Evolutionary conservation across 1,140 invertebrate species (phyloP).

Genomic region (Hylaeus anthracinus): DNA sequence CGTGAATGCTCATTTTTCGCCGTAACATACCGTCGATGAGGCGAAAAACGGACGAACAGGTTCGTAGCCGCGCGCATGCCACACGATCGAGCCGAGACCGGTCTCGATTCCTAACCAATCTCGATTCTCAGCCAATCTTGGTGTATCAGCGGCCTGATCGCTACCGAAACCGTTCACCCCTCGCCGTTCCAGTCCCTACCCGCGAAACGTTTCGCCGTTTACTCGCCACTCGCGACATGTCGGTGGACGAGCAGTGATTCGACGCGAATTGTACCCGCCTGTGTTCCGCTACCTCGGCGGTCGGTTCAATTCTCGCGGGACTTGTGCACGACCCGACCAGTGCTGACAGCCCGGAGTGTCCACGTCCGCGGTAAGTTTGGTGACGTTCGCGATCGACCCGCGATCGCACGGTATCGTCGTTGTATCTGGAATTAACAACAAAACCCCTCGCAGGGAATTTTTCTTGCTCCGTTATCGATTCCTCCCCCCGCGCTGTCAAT

Average conservation of each 20-base stretch:
- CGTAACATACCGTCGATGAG: not conserved
- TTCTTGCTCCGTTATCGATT: not conserved
- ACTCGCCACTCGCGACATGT: not conserved
- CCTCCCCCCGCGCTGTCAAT: not conserved
- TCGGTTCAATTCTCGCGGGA: not conserved
- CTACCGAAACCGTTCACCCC: not conserved
- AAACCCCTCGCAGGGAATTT: not conserved
- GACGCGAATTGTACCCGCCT: not conserved
- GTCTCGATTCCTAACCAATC: slow-evolving; percentile 14
- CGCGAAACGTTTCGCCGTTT: not conserved
- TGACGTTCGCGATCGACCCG: too few species aligned
- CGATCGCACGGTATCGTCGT: too few species aligned
- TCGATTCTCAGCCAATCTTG: not conserved
- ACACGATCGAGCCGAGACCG: slow-evolving; percentile 19
- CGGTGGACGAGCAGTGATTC: not conserved
- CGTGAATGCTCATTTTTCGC: slow-evolving; percentile 36
- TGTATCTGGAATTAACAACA: not conserved
- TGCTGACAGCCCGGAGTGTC: not conserved
- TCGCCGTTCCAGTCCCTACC: not conserved
- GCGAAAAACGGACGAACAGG: slow-evolving; percentile 48
- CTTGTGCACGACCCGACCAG: not conserved
- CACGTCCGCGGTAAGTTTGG: not conserved
- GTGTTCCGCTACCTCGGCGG: not conserved
- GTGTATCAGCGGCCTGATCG: not conserved
- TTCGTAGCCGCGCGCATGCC: slow-evolving; percentile 47